These are phyloP conservation scores for Cheilosia grossa DNA, from an alignment of 2,888 invertebrate species.

Conservation along the genomic window DNA sequence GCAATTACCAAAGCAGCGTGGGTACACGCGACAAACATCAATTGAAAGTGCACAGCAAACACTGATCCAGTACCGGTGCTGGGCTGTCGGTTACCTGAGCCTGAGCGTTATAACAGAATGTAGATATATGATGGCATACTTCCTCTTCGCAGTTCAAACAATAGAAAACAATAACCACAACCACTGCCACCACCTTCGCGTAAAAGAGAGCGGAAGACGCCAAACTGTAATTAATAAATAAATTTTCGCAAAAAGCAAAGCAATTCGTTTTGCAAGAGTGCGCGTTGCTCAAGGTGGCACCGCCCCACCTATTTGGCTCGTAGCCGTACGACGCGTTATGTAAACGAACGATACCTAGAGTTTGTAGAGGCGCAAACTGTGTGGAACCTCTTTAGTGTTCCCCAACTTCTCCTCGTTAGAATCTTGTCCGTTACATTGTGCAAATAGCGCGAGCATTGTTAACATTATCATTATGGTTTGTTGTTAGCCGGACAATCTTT, in stretches of 20 bases:
- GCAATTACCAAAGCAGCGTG: constrained; percentile 65
- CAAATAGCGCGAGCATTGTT: constrained; percentile 58
- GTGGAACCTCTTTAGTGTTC: constrained; percentile 10
- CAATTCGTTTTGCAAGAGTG: constrained; percentile 53
- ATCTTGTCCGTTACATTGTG: constrained; percentile 49
- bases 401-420: constrained; percentile 14
- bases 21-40: constrained; percentile 65
- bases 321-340: not conserved
- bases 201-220: constrained; percentile 46
- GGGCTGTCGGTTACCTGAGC: constrained; percentile 7
- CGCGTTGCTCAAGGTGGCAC: constrained; percentile 49
- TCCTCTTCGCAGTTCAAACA: constrained; percentile 60
- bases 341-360: constrained; percentile 11
- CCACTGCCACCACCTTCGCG: not conserved
- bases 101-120: constrained; percentile 4
- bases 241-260: constrained; percentile 51
- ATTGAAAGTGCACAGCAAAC: constrained; percentile 68
- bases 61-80: constrained; percentile 21
- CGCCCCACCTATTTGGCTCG: not conserved
- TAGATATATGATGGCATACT: constrained; percentile 27
- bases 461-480: constrained; percentile 53
- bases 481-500: constrained; percentile 22
- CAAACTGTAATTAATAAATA: constrained; percentile 59
- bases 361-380: not conserved
- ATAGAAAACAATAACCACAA: constrained; percentile 31